A percentile compares a stretch with the other conserved stretches of the same genome.
Evolutionary conservation across 2,113 vertebrate species (phyloP).

Genomic region (Amblyopsis rosae): DNA sequence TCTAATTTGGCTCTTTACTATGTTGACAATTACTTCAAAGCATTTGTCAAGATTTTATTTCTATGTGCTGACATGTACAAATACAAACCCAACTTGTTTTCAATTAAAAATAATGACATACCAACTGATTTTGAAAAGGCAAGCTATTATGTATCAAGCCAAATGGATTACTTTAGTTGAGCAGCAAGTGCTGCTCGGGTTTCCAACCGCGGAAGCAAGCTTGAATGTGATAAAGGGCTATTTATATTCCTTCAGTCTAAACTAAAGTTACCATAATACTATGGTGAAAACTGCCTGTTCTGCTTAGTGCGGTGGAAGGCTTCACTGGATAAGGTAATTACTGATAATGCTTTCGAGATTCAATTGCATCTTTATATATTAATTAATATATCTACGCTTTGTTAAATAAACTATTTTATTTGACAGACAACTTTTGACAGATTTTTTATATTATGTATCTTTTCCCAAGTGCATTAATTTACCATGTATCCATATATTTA

Average conservation of each 20-base stretch:
- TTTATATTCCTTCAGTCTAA: slow-evolving; percentile 37
- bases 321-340: no score
- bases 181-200: slow-evolving; percentile 37
- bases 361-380: no score
- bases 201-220: slow-evolving; percentile 34
- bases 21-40: not conserved
- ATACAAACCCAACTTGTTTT: slow-evolving; percentile 40
- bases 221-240: slow-evolving; percentile 34
- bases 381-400: no score
- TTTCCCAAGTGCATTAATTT: no score
- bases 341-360: no score
- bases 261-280: slow-evolving; percentile 22
- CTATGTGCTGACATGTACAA: slow-evolving; percentile 41
- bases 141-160: slow-evolving; percentile 31
- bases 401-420: no score
- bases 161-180: slow-evolving; percentile 30
- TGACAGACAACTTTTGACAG: no score
- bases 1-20: not conserved
- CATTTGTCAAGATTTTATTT: not conserved
- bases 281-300: not conserved
- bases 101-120: not conserved
- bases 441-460: no score
- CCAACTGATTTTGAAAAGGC: slow-evolving; percentile 39
- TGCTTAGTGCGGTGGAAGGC: no score
- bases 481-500: no score